A percentile compares a stretch with the other conserved stretches of the same genome.
These are phyloP conservation scores for Anseranas semipalmata DNA, from an alignment of 2,113 vertebrate species.

Conservation along the genomic window DNA sequence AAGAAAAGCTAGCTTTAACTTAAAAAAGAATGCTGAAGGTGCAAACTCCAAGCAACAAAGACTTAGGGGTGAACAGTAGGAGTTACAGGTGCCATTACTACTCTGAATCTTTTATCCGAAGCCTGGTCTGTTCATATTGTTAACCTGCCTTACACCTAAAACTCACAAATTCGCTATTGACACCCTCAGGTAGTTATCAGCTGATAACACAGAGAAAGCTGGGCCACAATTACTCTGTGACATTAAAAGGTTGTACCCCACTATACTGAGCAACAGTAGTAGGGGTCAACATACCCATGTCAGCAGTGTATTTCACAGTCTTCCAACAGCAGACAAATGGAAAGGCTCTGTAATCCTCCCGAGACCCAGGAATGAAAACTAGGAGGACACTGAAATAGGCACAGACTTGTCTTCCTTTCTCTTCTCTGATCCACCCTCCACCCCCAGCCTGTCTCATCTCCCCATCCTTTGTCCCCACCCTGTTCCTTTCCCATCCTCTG, in stretches of 20 bases:
- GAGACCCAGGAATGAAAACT: constrained; percentile 19
- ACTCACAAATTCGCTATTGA: background rate
- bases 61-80: background rate
- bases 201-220: background rate
- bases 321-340: background rate
- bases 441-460: constrained; percentile 47
- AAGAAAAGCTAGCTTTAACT: background rate
- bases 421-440: constrained; percentile 40
- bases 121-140: background rate
- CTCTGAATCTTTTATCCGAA: background rate
- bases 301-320: background rate
- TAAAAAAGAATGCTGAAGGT: background rate
- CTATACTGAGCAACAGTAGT: accelerated
- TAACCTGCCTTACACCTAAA: background rate
- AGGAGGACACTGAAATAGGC: constrained; percentile 50
- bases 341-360: constrained; percentile 27
- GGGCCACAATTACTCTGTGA: background rate
- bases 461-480: constrained; percentile 53
- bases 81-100: background rate
- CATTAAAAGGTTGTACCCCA: background rate
- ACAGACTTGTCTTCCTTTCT: constrained; percentile 60
- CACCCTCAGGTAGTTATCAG: background rate
- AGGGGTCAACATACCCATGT: background rate
- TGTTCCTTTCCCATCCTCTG: constrained; percentile 32
- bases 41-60: background rate